Evolutionary conservation across 2,797 vertebrate species (phyloP), one percentile per base, ranked within the genome.

Genomic region (Anguilla anguilla): DNA sequence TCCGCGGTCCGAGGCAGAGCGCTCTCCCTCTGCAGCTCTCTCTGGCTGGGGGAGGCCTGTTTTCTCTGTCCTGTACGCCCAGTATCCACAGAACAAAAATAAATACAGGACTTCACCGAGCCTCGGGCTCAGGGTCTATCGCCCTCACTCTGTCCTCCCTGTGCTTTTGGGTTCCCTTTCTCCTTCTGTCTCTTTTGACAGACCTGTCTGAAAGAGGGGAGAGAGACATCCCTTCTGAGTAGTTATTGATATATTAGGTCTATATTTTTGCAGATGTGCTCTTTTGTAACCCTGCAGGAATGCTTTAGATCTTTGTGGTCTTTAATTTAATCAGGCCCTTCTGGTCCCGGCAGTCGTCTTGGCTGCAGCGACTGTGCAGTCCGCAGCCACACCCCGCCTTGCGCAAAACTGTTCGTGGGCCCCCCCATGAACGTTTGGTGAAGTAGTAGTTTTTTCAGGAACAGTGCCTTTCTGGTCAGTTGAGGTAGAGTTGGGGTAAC

Each of bases 11-110:
- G 84, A 85, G 89, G 88, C 84, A 83, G 72, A 59, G 35, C 86
- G 22, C 87, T 89, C 84, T 84, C 74, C 86, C 91, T 87, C 86
- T 55, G 84, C 59, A 59, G 1, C 61, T 74, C 89, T 31, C 77
- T n/a, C 31, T 57, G 49, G 49, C 74, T 17, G 49, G 69, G 2
- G 35, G 83, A 84, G 83, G 87, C 83, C 85, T 88, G 85, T 86
- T 79, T 72, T 87, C 86, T 84, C 87, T 72, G 49, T 57, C 81
- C 61, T 74, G 46, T 74, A 57, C 31, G 17, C 59, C 67, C 57
- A 49, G 49, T 64, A 69, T 87, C 81, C 31, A 46, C 43, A 82
- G 43, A 15, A 82, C 59, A n/a, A n/a, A 46, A 74, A 81, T 51
- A 81, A 84, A 22, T 85, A 13, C 17, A n/a, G 15, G 67, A 28